Evolutionary conservation across 2,888 invertebrate genomes (phyloP), one percentile per base, ranked within the genome.

Genomic region (Aporophyla lueneburgensis): DNA sequence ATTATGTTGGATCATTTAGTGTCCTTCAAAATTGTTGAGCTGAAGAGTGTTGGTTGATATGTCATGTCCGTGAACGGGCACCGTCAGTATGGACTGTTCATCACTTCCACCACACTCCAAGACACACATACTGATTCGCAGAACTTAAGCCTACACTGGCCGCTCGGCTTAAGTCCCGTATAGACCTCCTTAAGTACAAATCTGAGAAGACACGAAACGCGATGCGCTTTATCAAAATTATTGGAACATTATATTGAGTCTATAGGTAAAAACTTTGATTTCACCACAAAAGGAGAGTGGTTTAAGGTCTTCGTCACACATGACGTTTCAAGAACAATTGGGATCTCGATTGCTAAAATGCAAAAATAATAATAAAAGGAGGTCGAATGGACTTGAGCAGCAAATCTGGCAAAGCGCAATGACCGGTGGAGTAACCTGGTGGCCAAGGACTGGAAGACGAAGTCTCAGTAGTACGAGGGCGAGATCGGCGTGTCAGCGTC

Each of bases 51-150:
- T 33, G 33, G 33, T 33, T 33, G 33, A 33, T 33, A 33, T 3
- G 33, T 33, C 33, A 33, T 33, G 33, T 33, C 33, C 33, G 3
- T 33, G 33, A 33, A 33, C 33, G 3, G 33, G 33, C 33, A 2
- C 33, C 33, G 33, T 33, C 33, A 33, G 33, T 33, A 33, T 1
- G 33, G 33, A 33, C 33, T 33, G 33, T 33, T 33, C 33, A 33
- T 33, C 33, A 43, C 54, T 85, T 86, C 53, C 19, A 77, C 86
- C 86, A 81, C 46, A 74, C 49, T 54, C n/a, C 43, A 61, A 77
- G 59, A 71, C 75, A 73, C 63, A 80, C 56, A 63, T 87, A 83
- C 56, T 77, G 81, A 77, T 87, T 86, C 86, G 40, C 71, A 59
- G 80, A 73, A 76, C 72, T 71, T 83, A 87, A 87, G 86, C 77